Evolutionary conservation across 1,140 invertebrate species (phyloP).

Genomic region (Drosophila nebulosa): DNA sequence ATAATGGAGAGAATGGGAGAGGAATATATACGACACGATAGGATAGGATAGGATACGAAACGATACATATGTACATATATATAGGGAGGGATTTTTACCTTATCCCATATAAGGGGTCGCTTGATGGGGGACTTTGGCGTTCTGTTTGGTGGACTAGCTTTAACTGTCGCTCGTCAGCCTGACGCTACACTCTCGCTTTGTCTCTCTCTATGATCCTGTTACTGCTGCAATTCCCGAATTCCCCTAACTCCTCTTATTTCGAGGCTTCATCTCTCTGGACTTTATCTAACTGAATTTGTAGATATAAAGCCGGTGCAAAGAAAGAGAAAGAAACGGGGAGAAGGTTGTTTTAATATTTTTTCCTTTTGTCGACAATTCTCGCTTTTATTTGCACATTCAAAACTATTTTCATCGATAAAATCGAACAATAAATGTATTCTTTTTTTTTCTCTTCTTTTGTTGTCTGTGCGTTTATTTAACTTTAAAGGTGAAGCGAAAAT

Average conservation of each 20-base stretch:
- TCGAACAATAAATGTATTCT: neutral
- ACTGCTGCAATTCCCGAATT: conserved; percentile 1
- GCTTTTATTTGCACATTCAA: conserved; percentile 71
- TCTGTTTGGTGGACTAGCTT: conserved; percentile 64
- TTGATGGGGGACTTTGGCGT: neutral
- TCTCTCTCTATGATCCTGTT: conserved; percentile 1
- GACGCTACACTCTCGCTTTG: neutral
- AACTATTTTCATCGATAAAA: conserved; percentile 67
- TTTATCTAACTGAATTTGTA: conserved; percentile 64
- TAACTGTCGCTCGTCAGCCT: conserved; percentile 64
- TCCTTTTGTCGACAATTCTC: conserved; percentile 52
- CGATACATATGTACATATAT: neutral
- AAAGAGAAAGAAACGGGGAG: neutral
- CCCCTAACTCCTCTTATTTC: conserved; percentile 17
- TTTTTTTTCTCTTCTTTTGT: neutral
- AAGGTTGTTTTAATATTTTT: conserved; percentile 25
- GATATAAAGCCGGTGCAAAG: neutral
- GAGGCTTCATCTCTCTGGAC: conserved; percentile 19
- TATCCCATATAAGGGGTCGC: neutral
- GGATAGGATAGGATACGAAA: neutral
- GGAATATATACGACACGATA: conserved; percentile 7
- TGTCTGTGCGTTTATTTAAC: neutral
- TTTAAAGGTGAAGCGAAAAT: neutral
- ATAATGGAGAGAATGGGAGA: conserved; percentile 56
- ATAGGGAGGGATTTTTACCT: neutral